A percentile compares a stretch with the other conserved stretches of the same genome.
phyloP scores from a whole-genome alignment of 1,140 invertebrate genomes.

The Stegodyphus mimosarum region DNA sequence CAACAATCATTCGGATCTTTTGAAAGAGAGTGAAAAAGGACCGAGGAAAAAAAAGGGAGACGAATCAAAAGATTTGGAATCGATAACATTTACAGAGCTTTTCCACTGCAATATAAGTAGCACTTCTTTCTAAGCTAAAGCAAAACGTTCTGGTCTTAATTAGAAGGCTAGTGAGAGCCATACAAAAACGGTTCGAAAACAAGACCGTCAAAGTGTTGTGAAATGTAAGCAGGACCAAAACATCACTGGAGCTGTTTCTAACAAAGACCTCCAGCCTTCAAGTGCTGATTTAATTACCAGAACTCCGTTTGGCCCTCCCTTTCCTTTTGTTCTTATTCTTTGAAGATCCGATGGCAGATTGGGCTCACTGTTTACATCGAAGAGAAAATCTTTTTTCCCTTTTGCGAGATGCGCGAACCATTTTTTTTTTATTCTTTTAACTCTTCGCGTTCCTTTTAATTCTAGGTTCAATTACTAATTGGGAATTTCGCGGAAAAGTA shows the following conservation, averaged over 20 bases:
- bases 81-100: constrained; percentile 57
- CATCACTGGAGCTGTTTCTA: constrained; percentile 49
- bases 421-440: background rate
- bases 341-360: constrained; percentile 56
- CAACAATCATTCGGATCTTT: constrained; percentile 50
- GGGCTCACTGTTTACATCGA: constrained; percentile 51
- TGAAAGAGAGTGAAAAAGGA: constrained; percentile 17
- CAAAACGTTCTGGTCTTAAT: constrained; percentile 52
- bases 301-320: constrained; percentile 48
- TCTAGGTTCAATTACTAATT: constrained; percentile 60
- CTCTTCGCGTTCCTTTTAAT: constrained; percentile 35
- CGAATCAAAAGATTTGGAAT: constrained; percentile 45
- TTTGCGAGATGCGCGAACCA: background rate
- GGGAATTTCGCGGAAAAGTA: constrained; percentile 59
- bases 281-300: constrained; percentile 59
- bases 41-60: constrained; percentile 11
- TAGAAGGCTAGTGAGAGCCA: constrained; percentile 41
- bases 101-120: constrained; percentile 42
- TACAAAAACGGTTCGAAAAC: constrained; percentile 53
- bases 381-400: constrained; percentile 40
- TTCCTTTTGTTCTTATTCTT: constrained; percentile 57
- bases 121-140: constrained; percentile 55
- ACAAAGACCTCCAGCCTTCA: constrained; percentile 53
- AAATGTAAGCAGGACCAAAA: constrained; percentile 54
- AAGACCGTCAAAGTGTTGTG: constrained; percentile 51